phyloP scores from a whole-genome alignment of 2,113 vertebrate genomes.

The Crotalus tigris region DNA sequence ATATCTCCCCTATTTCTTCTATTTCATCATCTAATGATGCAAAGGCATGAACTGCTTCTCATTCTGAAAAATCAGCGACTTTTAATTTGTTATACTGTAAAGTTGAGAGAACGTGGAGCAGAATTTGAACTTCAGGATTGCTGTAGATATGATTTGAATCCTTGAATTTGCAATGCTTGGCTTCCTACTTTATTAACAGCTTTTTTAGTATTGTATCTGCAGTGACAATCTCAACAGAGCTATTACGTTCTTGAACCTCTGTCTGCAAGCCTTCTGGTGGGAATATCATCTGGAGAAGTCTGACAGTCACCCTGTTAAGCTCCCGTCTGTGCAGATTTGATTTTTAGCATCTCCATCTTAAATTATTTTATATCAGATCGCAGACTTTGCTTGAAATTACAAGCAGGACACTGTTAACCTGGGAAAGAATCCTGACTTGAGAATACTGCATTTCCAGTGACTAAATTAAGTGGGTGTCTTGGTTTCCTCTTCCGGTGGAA shows the following conservation, averaged over 20 bases:
- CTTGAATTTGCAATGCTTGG: not conserved
- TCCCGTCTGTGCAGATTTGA: not conserved
- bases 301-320: not conserved
- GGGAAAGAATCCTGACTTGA: not conserved
- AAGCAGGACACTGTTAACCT: not conserved
- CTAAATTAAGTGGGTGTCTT: not conserved
- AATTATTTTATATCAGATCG: not conserved
- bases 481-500: not conserved
- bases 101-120: not conserved
- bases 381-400: not conserved
- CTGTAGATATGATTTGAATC: not conserved
- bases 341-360: not conserved
- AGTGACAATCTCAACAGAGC: not conserved
- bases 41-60: not conserved
- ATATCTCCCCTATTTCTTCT: too few relatives aligned
- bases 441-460: not conserved
- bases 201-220: not conserved
- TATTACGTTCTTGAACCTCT: not conserved
- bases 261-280: not conserved
- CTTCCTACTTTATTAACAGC: not conserved
- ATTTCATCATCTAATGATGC: not conserved
- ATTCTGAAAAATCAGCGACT: not conserved
- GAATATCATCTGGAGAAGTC: not conserved
- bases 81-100: not conserved
- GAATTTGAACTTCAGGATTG: not conserved